phyloP scores from a whole-genome alignment of 1,140 invertebrate species.

The Drosophila mojavensis region DNA sequence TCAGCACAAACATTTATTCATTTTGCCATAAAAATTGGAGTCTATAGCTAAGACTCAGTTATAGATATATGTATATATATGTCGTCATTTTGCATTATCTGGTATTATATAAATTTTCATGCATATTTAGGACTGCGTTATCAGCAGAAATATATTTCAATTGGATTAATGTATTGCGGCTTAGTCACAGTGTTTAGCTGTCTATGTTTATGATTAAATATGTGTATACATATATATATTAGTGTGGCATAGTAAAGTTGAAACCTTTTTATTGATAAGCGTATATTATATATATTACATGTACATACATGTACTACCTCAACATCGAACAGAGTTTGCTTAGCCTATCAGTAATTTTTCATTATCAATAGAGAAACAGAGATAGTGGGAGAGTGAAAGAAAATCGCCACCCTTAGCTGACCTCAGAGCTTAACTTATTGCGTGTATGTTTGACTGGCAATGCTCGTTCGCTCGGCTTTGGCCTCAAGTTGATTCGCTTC shows the following conservation, averaged over 20 bases:
- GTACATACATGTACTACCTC: neutral
- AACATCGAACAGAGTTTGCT: neutral
- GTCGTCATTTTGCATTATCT: neutral
- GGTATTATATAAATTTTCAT: neutral
- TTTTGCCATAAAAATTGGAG: neutral
- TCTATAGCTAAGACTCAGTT: no score
- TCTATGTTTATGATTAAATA: no score
- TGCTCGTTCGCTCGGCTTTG: neutral
- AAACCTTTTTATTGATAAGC: no score
- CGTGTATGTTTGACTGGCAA: conserved; percentile 13
- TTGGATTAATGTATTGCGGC: no score
- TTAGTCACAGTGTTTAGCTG: no score
- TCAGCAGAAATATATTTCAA: no score
- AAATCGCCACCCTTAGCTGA: neutral
- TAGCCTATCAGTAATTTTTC: neutral
- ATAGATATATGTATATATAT: no score
- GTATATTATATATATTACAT: no score
- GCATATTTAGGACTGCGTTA: no score
- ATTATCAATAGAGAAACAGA: conserved; percentile 8
- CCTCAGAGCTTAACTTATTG: conserved; percentile 12
- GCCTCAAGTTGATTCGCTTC: conserved; percentile 4
- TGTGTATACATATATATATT: no score
- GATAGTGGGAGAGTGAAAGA: neutral
- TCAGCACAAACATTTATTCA: conserved; percentile 8
- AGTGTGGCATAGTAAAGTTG: no score